These are phyloP conservation scores for Anguilla marmorata DNA, from an alignment of 2,797 vertebrate genomes.

Conservation along the genomic window DNA sequence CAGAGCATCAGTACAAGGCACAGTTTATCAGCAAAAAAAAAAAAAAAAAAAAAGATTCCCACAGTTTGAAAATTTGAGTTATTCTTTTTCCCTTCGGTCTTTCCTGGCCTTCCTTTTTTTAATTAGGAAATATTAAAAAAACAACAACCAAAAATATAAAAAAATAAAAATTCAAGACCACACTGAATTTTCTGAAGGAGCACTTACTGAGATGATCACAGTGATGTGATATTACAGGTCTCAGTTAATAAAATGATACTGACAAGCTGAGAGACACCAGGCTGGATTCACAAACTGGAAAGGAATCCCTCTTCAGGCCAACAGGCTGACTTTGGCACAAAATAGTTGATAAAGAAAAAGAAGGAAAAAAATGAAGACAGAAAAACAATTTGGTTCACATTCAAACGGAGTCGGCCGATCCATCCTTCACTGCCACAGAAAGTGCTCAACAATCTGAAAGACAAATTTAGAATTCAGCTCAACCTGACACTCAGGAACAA, in stretches of 20 bases:
- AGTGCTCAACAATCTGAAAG: conserved; percentile 42
- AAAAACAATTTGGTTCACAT: conserved; percentile 31
- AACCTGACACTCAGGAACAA: conserved; percentile 13
- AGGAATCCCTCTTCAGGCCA: background rate
- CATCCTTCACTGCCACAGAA: conserved; percentile 34
- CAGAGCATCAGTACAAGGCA: conserved; percentile 50
- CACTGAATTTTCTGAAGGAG: background rate
- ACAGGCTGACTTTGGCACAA: conserved; percentile 14
- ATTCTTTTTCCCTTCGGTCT: conserved; percentile 9
- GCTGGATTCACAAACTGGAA: background rate
- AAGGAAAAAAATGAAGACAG: background rate
- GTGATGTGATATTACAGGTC: background rate
- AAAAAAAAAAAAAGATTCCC: conserved; percentile 21
- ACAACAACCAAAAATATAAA: conserved; percentile 18
- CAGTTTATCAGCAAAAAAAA: conserved; percentile 40
- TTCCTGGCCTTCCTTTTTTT: conserved; percentile 36
- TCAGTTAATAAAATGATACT: background rate
- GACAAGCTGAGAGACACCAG: background rate
- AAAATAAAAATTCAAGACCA: conserved; percentile 15
- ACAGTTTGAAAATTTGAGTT: conserved; percentile 31
- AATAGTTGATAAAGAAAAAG: background rate
- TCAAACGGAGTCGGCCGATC: conserved; percentile 30
- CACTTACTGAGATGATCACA: background rate
- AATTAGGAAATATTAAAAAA: conserved; percentile 15
- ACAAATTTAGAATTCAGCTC: conserved; percentile 25